phyloP scores from a whole-genome alignment of 1,140 invertebrate species.

The Danaus melanippus region DNA sequence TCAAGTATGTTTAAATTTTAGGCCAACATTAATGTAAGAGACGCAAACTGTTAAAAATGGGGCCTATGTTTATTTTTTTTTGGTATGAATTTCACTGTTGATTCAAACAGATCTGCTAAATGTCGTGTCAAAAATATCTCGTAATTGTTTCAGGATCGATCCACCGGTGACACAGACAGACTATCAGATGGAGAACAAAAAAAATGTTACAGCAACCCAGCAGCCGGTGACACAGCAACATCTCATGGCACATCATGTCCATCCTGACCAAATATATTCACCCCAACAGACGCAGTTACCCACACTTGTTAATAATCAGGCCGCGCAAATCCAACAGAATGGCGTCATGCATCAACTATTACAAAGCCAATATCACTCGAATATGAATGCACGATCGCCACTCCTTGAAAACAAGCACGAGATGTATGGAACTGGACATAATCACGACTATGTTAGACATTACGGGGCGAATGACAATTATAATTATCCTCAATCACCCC shows the following conservation, averaged over 20 bases:
- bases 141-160: constrained; percentile 77
- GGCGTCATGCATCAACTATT: constrained; percentile 65
- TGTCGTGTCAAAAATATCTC: constrained; percentile 1
- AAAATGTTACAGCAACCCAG: constrained; percentile 71
- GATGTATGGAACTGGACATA: constrained; percentile 64
- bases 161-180: constrained; percentile 76
- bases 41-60: constrained; percentile 12
- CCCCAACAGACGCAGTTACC: constrained; percentile 53
- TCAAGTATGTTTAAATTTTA: too few species aligned
- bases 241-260: constrained; percentile 64
- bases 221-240: constrained; percentile 68
- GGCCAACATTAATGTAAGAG: constrained; percentile 1
- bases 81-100: too few species aligned
- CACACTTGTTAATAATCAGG: constrained; percentile 63
- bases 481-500: constrained; percentile 58
- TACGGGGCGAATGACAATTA: constrained; percentile 65
- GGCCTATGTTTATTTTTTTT: too few species aligned
- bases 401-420: constrained; percentile 69
- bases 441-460: constrained; percentile 60
- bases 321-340: constrained; percentile 67
- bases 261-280: constrained; percentile 62
- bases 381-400: constrained; percentile 65
- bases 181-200: constrained; percentile 79
- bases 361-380: constrained; percentile 62
- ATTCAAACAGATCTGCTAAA: too few species aligned